phyloP scores from a whole-genome alignment of 1,140 invertebrate genomes.

The Drosophila carrolli region DNA sequence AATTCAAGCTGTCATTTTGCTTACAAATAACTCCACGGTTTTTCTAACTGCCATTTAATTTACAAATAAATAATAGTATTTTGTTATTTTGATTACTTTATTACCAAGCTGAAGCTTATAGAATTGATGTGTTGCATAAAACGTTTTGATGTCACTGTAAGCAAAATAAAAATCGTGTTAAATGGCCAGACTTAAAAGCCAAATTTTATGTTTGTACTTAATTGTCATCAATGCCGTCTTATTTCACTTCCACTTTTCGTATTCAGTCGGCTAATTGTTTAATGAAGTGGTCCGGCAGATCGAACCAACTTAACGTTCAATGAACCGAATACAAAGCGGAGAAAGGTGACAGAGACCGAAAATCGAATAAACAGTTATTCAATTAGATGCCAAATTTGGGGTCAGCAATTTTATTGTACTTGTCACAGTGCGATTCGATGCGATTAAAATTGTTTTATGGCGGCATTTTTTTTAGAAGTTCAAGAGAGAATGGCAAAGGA shows the following conservation, averaged over 20 bases:
- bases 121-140: constrained; percentile 17
- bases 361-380: constrained; percentile 27
- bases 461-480: constrained; percentile 7
- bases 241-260: constrained; percentile 41
- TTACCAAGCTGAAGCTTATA: not conserved
- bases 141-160: constrained; percentile 23
- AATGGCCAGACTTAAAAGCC: constrained; percentile 16
- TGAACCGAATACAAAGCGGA: constrained; percentile 41
- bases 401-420: constrained; percentile 28
- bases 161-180: constrained; percentile 8
- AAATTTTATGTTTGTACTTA: constrained; percentile 17
- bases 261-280: constrained; percentile 49
- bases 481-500: not conserved
- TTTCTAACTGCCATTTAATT: not conserved
- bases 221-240: constrained; percentile 17
- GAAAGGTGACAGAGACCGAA: constrained; percentile 29
- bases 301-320: constrained; percentile 32
- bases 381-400: constrained; percentile 47
- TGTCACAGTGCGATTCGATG: constrained; percentile 28
- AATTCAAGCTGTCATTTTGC: not conserved
- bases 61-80: not conserved
- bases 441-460: constrained; percentile 18
- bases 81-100: constrained; percentile 6
- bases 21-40: not conserved
- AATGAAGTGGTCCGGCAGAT: constrained; percentile 39